Percentiles rank a stretch among this genome's conserved stretches.
These are phyloP conservation scores for Aleiodes testaceus DNA, from an alignment of 2,888 invertebrate genomes.

Conservation along the genomic window DNA sequence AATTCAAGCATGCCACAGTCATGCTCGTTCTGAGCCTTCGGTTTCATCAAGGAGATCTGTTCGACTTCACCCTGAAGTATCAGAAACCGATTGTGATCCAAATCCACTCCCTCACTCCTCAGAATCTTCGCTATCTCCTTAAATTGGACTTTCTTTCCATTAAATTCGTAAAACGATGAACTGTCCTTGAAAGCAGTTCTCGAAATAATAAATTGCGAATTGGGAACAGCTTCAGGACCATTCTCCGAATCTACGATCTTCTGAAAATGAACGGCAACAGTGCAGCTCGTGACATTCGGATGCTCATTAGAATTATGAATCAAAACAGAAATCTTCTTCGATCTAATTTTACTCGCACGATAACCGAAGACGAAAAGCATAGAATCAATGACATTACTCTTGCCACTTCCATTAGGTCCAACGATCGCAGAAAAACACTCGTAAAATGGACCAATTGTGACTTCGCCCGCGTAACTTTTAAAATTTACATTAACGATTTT, in stretches of 20 bases:
- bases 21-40: constrained; percentile 87
- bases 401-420: constrained; percentile 99
- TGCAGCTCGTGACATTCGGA: constrained; percentile 84
- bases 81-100: constrained; percentile 96
- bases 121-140: constrained; percentile 89
- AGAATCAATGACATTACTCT: constrained; percentile 99
- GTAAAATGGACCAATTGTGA: constrained; percentile 94
- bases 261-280: constrained; percentile 92
- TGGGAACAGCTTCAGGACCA: constrained; percentile 83
- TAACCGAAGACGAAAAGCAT: constrained; percentile 99
- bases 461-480: constrained; percentile 94
- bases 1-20: constrained; percentile 98
- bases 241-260: constrained; percentile 86
- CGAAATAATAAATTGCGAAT: constrained; percentile 87
- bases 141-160: constrained; percentile 84
- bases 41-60: constrained; percentile 99
- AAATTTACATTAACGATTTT: constrained; percentile 95
- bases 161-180: constrained; percentile 84
- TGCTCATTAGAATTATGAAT: constrained; percentile 92
- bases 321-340: constrained; percentile 94
- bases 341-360: constrained; percentile 94
- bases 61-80: constrained; percentile 99
- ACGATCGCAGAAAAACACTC: constrained; percentile 98
- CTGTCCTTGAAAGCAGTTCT: constrained; percentile 83
- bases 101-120: constrained; percentile 89